These are phyloP conservation scores for Dipodomys spectabilis DNA, from an alignment of 2,113 vertebrate species.

Conservation along the genomic window DNA sequence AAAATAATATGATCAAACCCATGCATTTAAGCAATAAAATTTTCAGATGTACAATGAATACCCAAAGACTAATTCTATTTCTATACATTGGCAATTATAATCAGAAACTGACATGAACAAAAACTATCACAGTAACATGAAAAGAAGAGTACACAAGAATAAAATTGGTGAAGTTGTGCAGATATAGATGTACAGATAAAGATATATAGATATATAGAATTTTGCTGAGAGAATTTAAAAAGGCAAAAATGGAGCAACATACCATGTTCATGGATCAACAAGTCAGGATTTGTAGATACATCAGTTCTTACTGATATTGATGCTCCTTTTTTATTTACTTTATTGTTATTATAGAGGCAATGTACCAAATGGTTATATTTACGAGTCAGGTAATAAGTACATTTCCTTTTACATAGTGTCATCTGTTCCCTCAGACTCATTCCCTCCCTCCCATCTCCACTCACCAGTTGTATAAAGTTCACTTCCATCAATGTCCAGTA, in stretches of 20 bases:
- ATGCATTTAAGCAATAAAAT: background rate
- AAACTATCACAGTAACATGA: background rate
- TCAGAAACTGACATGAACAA: background rate
- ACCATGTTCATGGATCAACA: background rate
- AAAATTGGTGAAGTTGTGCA: background rate
- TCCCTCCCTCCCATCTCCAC: too few species aligned
- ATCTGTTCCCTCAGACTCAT: too few species aligned
- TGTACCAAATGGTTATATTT: too few species aligned
- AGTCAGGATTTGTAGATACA: background rate
- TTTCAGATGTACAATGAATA: background rate
- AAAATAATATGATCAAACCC: background rate
- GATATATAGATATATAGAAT: background rate
- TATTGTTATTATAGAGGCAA: too few species aligned
- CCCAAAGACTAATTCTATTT: background rate
- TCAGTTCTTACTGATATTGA: background rate
- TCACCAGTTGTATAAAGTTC: too few species aligned
- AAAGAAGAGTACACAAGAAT: background rate
- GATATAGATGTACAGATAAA: background rate
- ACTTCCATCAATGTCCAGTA: too few species aligned
- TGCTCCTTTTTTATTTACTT: too few species aligned
- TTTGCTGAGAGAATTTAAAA: background rate
- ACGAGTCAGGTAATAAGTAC: too few species aligned
- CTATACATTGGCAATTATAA: background rate
- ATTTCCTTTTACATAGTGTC: too few species aligned
- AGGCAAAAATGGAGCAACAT: background rate